phyloP scores from a whole-genome alignment of 2,888 invertebrate species.

The Lepidochrysops patricia region DNA sequence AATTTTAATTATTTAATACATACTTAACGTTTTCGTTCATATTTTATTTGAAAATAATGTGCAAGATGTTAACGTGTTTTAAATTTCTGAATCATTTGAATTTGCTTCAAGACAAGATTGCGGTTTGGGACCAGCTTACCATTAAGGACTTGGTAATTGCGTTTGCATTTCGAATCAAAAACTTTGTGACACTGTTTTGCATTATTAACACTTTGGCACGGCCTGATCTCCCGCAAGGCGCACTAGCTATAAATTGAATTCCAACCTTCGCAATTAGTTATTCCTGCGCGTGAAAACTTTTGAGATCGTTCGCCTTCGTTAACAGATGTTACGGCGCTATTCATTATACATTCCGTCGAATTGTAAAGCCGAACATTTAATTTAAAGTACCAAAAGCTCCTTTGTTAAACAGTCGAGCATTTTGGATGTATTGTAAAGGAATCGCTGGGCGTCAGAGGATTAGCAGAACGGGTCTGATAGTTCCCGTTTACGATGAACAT shows the following conservation, averaged over 20 bases:
- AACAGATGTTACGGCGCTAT: constrained; percentile 75
- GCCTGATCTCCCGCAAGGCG: constrained; percentile 69
- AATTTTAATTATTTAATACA: neutral
- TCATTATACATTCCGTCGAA: constrained; percentile 75
- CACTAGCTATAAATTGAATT: constrained; percentile 74
- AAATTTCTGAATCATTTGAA: constrained; percentile 21
- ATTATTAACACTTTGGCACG: constrained; percentile 71
- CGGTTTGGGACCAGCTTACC: constrained; percentile 48
- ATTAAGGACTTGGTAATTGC: constrained; percentile 67
- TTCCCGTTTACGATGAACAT: constrained; percentile 46
- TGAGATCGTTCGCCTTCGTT: constrained; percentile 75
- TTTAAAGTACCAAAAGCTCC: constrained; percentile 67
- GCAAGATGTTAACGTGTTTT: neutral
- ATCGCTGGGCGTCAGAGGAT: constrained; percentile 46
- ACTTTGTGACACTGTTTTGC: constrained; percentile 75
- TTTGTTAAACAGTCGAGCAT: constrained; percentile 63
- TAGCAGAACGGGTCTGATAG: constrained; percentile 45
- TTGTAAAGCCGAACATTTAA: constrained; percentile 74
- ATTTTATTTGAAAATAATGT: too few relatives aligned
- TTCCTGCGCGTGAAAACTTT: constrained; percentile 75
- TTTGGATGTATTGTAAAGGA: constrained; percentile 56
- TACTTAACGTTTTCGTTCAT: too few relatives aligned
- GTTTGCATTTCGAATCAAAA: constrained; percentile 73
- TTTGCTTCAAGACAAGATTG: constrained; percentile 46
- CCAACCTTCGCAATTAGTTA: constrained; percentile 74